phyloP scores from a whole-genome alignment of 2,888 invertebrate genomes.

The Ectropis crepuscularia region DNA sequence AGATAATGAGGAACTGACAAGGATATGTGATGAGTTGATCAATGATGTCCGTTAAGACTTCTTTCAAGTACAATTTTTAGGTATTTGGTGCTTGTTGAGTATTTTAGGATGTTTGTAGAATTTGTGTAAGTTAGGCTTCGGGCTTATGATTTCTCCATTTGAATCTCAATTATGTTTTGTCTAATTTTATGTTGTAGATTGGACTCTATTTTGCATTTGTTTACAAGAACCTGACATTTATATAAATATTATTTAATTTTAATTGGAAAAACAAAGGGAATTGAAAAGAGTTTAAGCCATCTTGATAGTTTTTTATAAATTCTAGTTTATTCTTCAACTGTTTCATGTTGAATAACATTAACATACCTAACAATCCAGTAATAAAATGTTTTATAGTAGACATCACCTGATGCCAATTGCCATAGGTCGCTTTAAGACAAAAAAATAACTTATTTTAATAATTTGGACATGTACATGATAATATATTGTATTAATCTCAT shows the following conservation, averaged over 20 bases:
- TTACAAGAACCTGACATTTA: neutral
- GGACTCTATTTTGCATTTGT: constrained; percentile 4
- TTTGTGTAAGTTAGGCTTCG: constrained; percentile 5
- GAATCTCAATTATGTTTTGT: constrained; percentile 36
- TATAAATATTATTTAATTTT: too few relatives aligned
- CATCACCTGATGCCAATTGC: too few relatives aligned
- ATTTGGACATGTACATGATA: too few relatives aligned
- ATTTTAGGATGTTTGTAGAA: constrained; percentile 33
- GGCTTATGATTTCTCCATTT: constrained; percentile 39
- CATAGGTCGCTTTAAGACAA: too few relatives aligned
- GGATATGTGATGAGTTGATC: constrained; percentile 97
- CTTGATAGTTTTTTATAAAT: constrained; percentile 1
- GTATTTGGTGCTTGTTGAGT: constrained; percentile 42
- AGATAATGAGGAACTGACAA: constrained; percentile 94
- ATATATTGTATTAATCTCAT: too few relatives aligned
- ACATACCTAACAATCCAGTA: too few relatives aligned
- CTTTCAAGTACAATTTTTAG: constrained; percentile 28
- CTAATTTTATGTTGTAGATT: constrained; percentile 16
- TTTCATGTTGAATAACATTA: too few relatives aligned
- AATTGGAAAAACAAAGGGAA: too few relatives aligned
- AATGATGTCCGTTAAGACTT: constrained; percentile 69
- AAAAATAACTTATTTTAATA: too few relatives aligned
- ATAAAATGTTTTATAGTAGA: too few relatives aligned
- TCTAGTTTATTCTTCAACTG: too few relatives aligned
- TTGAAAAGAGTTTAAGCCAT: constrained; percentile 25